Percentiles rank a stretch among this genome's conserved stretches.
These are phyloP conservation scores for Daubentonia madagascariensis DNA, from an alignment of 2,113 vertebrate genomes.

Conservation along the genomic window DNA sequence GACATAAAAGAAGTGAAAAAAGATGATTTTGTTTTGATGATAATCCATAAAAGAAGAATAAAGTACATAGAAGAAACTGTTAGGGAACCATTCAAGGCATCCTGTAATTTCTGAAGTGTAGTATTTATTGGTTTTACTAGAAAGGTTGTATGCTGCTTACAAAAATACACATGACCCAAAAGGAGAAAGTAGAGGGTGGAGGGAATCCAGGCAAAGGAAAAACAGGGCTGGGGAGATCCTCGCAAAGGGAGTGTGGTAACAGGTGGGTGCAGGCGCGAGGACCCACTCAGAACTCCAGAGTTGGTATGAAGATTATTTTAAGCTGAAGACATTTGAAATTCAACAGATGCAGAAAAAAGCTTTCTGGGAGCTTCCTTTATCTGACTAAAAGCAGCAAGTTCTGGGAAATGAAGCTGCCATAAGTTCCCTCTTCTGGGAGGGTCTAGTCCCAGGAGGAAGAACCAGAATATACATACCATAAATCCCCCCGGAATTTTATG, in stretches of 20 bases:
- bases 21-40: not conserved
- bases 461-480: not conserved
- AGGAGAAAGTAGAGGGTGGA: not conserved
- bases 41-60: not conserved
- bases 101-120: not conserved
- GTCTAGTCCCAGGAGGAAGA: not conserved
- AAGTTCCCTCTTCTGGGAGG: not conserved
- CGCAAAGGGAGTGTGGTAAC: not conserved
- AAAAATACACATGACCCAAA: not conserved
- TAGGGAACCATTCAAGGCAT: not conserved
- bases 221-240: not conserved
- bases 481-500: not conserved
- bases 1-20: not conserved
- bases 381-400: not conserved
- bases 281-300: not conserved
- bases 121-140: not conserved
- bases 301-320: not conserved
- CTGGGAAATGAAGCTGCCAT: not conserved
- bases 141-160: not conserved
- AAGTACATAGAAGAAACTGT: not conserved
- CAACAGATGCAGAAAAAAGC: not conserved
- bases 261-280: accelerated
- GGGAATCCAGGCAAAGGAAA: not conserved
- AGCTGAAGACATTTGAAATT: not conserved
- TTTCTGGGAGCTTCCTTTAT: not conserved